Conservation (phyloP, 2,888 invertebrate species). For the Pyrocoelia pectoralis region DNA sequence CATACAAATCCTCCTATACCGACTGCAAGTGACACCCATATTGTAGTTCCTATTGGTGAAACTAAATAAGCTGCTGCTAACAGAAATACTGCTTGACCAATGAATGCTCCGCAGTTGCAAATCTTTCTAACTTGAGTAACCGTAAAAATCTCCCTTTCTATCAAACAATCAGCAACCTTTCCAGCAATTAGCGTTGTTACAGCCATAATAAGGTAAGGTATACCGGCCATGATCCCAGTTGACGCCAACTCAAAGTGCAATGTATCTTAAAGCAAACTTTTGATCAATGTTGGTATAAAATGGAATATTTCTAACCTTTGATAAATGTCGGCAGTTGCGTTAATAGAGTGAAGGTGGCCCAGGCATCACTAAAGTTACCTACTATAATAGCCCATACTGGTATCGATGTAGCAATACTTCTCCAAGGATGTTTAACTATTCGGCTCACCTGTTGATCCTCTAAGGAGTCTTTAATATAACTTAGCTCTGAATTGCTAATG, state of each 20-base stretch:
- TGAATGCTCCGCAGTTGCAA: constrained; percentile 78
- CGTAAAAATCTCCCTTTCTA: constrained; percentile 69
- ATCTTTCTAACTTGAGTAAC: constrained; percentile 74
- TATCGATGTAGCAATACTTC: constrained; percentile 73
- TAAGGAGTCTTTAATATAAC: constrained; percentile 73
- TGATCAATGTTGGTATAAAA: neutral
- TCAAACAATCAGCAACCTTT: constrained; percentile 81
- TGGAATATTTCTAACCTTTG: constrained; percentile 66
- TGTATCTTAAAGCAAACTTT: constrained; percentile 72
- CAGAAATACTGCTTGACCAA: constrained; percentile 87
- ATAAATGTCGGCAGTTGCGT: constrained; percentile 86
- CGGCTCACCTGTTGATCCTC: constrained; percentile 61
- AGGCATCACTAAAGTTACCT: constrained; percentile 88
- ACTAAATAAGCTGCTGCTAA: constrained; percentile 78
- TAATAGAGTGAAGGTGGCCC: constrained; percentile 88
- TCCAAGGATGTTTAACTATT: constrained; percentile 77
- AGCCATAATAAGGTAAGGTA: constrained; percentile 91
- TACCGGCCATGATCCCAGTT: constrained; percentile 83
- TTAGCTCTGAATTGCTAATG: constrained; percentile 76
- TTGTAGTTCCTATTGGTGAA: constrained; percentile 73
- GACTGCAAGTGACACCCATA: constrained; percentile 87
- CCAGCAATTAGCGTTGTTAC: constrained; percentile 82
- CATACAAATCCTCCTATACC: constrained; percentile 93
- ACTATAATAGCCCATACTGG: constrained; percentile 86
- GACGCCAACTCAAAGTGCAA: constrained; percentile 76